A percentile compares a stretch with the other conserved stretches of the same genome.
Conservation (phyloP, 2,113 vertebrate species). For the Apistogramma diplotaenia region DNA sequence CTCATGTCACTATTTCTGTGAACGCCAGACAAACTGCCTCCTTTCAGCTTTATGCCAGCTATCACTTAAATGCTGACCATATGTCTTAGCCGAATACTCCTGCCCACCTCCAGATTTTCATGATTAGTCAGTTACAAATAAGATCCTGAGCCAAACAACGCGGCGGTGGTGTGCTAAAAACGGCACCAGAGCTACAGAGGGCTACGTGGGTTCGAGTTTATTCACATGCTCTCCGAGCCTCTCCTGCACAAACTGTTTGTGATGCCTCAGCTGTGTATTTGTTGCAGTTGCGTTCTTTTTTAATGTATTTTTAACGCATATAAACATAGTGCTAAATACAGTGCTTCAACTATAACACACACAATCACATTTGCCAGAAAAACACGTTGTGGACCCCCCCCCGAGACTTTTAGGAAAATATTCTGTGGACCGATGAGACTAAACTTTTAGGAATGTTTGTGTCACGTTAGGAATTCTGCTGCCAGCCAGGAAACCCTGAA, state of each 20-base stretch:
- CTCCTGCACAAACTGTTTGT: not conserved
- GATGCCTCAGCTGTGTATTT: not conserved
- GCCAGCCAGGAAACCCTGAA: no score
- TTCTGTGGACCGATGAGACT: no score
- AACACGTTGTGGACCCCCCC: no score
- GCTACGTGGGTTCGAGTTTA: constrained; percentile 12
- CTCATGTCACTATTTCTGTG: not conserved
- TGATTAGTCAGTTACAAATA: not conserved
- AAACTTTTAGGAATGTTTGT: no score
- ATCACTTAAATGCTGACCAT: not conserved
- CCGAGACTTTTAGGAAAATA: no score
- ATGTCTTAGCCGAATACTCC: not conserved
- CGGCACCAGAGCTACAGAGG: not conserved
- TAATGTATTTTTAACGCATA: not conserved
- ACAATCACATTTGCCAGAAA: not conserved
- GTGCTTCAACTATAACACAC: not conserved
- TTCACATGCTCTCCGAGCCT: not conserved
- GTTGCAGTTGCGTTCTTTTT: not conserved
- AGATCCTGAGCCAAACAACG: constrained; percentile 2
- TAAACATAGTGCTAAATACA: not conserved
- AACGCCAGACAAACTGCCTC: not conserved
- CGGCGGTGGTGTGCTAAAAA: constrained; percentile 34
- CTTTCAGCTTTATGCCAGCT: not conserved
- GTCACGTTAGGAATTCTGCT: no score
- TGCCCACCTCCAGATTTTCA: not conserved